phyloP scores from a whole-genome alignment of 1,140 invertebrate species.

The Asbolus verrucosus region DNA sequence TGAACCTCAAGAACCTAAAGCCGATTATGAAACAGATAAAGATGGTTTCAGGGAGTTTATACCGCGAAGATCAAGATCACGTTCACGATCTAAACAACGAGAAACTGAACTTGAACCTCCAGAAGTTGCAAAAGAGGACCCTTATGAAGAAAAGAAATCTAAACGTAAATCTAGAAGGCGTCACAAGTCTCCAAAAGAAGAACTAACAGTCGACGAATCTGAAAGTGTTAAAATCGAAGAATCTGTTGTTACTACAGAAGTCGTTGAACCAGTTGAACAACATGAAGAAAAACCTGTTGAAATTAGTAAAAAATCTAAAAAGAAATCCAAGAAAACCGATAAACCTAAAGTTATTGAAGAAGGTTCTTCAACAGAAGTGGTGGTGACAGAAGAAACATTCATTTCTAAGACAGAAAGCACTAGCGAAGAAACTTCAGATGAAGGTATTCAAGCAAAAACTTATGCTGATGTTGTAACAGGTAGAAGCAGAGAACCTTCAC shows the following conservation, averaged over 20 bases:
- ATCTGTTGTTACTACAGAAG: too few species aligned
- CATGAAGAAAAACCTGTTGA: conserved; percentile 23
- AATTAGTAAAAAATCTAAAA: conserved; percentile 42
- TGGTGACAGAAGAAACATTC: neutral
- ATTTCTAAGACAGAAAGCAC: conserved; percentile 18
- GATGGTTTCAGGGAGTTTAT: conserved; percentile 63
- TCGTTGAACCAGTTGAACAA: too few species aligned
- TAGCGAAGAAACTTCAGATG: neutral
- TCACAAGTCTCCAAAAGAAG: neutral
- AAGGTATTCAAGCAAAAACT: conserved; percentile 22
- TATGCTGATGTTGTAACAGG: conserved; percentile 51
- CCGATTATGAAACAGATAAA: conserved; percentile 63
- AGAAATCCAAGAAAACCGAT: conserved; percentile 40
- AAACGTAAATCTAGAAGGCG: conserved; percentile 30
- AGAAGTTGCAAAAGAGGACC: neutral
- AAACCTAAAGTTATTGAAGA: conserved; percentile 3
- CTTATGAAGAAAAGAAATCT: conserved; percentile 8
- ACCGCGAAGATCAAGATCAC: conserved; percentile 62
- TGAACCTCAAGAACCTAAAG: conserved; percentile 31
- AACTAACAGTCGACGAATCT: neutral
- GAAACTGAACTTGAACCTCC: conserved; percentile 12
- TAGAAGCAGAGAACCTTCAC: conserved; percentile 54
- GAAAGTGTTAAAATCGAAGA: conserved; percentile 15
- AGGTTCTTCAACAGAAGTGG: neutral
- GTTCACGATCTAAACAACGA: conserved; percentile 49